phyloP scores from a whole-genome alignment of 1,140 invertebrate genomes.

The Batillaria attramentaria region DNA sequence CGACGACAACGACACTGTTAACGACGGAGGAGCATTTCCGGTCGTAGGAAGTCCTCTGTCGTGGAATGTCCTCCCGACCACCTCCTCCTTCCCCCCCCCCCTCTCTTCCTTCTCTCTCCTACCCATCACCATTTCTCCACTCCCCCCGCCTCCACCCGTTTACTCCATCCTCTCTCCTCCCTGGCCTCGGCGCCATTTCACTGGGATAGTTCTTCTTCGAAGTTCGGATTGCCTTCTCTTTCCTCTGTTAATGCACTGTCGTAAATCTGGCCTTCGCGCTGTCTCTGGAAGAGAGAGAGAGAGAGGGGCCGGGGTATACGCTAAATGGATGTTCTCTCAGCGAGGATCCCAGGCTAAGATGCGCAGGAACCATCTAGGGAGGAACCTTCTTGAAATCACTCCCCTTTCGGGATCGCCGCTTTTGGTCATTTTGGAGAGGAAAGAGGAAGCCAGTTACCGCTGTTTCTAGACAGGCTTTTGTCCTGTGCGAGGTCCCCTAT shows the following conservation, averaged over 20 bases:
- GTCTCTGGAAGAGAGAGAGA: too few species aligned
- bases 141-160: not conserved
- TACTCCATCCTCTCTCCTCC: not conserved
- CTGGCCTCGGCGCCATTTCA: not conserved
- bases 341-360: too few species aligned
- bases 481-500: too few species aligned
- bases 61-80: not conserved
- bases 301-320: too few species aligned
- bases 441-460: too few species aligned
- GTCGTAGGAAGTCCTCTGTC: constrained; percentile 20
- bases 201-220: not conserved
- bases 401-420: too few species aligned
- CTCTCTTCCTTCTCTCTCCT: not conserved
- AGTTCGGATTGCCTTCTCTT: constrained; percentile 1
- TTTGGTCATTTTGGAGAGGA: too few species aligned
- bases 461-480: too few species aligned
- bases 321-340: too few species aligned
- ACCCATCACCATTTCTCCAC: not conserved
- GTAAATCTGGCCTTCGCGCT: not conserved
- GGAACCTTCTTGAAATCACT: too few species aligned
- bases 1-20: constrained; percentile 25
- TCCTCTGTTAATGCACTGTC: not conserved
- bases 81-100: not conserved
- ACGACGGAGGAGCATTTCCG: constrained; percentile 33
- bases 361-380: too few species aligned